Conservation (phyloP, 2,888 invertebrate species). For the Arctia plantaginis region DNA sequence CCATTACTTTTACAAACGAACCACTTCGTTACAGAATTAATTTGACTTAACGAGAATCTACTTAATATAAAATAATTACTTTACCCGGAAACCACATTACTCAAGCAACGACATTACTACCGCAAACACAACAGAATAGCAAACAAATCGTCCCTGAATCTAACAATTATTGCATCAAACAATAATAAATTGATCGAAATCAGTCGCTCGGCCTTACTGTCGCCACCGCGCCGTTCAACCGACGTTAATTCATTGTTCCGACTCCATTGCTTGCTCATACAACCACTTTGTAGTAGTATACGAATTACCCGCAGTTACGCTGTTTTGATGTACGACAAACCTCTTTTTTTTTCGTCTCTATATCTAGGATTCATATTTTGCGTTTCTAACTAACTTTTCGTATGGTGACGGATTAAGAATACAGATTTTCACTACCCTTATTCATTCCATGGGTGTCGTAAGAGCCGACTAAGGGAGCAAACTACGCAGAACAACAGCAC, state of each 20-base stretch:
- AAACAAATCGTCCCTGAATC: slow-evolving; percentile 62
- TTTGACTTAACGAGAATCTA: not conserved
- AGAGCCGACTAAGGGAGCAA: too few species aligned
- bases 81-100: slow-evolving; percentile 17
- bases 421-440: too few species aligned
- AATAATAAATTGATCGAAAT: slow-evolving; percentile 73
- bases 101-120: slow-evolving; percentile 41
- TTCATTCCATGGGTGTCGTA: too few species aligned
- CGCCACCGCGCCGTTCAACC: slow-evolving; percentile 44
- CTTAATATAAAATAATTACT: not conserved
- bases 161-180: slow-evolving; percentile 68
- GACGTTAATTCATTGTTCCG: slow-evolving; percentile 59
- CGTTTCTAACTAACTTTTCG: too few species aligned
- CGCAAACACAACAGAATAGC: slow-evolving; percentile 56
- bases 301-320: not conserved
- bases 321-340: not conserved
- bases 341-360: not conserved
- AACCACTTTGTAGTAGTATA: not conserved
- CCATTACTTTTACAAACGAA: not conserved
- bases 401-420: too few species aligned
- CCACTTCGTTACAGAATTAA: not conserved
- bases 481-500: too few species aligned
- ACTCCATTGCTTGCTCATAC: slow-evolving; percentile 55
- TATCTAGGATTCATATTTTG: not conserved
- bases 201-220: slow-evolving; percentile 38